Percentiles rank a stretch among this genome's conserved stretches.
phyloP scores from a whole-genome alignment of 2,888 invertebrate species.

The Leptopilina drosophilae region DNA sequence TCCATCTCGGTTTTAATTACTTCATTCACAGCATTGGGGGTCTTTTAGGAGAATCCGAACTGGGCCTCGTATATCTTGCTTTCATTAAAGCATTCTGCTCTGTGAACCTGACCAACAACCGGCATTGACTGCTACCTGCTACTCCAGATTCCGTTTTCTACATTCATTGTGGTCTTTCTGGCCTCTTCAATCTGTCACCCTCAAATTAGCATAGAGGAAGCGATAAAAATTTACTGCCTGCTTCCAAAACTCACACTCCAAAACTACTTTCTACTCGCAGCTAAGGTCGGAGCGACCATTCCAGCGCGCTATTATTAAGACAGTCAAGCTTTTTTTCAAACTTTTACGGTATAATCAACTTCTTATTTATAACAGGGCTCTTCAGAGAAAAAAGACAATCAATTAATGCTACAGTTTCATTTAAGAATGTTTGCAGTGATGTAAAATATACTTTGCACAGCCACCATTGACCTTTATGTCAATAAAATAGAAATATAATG shows the following conservation, averaged over 20 bases:
- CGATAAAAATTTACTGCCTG: slow-evolving; percentile 52
- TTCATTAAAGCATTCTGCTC: slow-evolving; percentile 60
- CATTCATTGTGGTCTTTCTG: slow-evolving; percentile 56
- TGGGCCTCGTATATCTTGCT: slow-evolving; percentile 68
- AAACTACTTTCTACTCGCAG: neutral
- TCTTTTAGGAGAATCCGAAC: slow-evolving; percentile 57
- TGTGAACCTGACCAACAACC: slow-evolving; percentile 59
- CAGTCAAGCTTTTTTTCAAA: too few species aligned
- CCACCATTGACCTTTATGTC: neutral
- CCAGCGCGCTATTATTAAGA: neutral
- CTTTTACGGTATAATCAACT: too few species aligned
- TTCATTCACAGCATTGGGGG: slow-evolving; percentile 62
- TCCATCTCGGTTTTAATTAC: slow-evolving; percentile 23
- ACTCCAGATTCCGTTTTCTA: slow-evolving; percentile 64
- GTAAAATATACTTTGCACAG: too few species aligned
- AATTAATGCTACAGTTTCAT: too few species aligned
- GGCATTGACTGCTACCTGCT: slow-evolving; percentile 68
- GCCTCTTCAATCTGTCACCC: slow-evolving; percentile 47
- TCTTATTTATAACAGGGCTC: too few species aligned
- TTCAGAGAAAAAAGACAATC: too few species aligned
- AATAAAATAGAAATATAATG: neutral
- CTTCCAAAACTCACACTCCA: neutral
- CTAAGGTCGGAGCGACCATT: slow-evolving; percentile 25
- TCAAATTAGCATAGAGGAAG: slow-evolving; percentile 47
- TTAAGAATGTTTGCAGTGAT: too few species aligned